Base-by-base conservation (phyloP, 2,113 vertebrate genomes). In the Dunckerocampus dactyliophorus region DNA sequence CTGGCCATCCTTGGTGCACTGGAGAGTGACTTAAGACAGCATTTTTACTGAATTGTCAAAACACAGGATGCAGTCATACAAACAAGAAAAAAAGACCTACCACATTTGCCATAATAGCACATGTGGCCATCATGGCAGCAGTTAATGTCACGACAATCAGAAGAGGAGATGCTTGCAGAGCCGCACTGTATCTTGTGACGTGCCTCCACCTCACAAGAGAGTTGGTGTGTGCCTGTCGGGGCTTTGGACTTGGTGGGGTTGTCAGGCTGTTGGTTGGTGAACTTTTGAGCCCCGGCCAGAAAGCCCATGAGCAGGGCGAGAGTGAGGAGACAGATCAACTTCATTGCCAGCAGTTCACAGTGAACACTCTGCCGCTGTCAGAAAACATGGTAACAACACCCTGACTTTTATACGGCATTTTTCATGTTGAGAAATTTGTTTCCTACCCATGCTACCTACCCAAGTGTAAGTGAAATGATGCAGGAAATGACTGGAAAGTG, bases 1-100 rank as follows among this genome's bases (percentile, higher is more conserved):
- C 55, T 87, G 80, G 8, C 39, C 83, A 3, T 85, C 85, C 59
- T 77, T 79, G 61, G 82, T 88, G 58, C 87, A 88, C 64, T 90
- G 87, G 39, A 90, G 73, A 63, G 86, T 89, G 60, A 89, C 89
- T 88, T 50, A 46, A 3, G 52, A 59, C 19, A 54, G 15, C 28
- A 34, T 1, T 21, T 49, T 49, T 49, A 11, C 21, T 49, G 8
- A 49, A 3, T 21, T 43, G 39, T 13, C 12, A 6, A 13, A 2
- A 43, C 13, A 43, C 39, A 24, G 21, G 20, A 15, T 37, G 39
- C 12, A 20, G 34, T 0, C 37, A 13, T 39, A 6, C n/a, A 42
- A 8, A 20, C 5, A 34, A 12, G 10, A 42, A 2, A 19, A n/a
- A 21, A 39, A 49, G 13, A 67, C 69, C 68, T 53, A 85, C 85